Evolutionary conservation across 2,797 vertebrate genomes (phyloP).

Genomic region (Antrozous pallidus): DNA sequence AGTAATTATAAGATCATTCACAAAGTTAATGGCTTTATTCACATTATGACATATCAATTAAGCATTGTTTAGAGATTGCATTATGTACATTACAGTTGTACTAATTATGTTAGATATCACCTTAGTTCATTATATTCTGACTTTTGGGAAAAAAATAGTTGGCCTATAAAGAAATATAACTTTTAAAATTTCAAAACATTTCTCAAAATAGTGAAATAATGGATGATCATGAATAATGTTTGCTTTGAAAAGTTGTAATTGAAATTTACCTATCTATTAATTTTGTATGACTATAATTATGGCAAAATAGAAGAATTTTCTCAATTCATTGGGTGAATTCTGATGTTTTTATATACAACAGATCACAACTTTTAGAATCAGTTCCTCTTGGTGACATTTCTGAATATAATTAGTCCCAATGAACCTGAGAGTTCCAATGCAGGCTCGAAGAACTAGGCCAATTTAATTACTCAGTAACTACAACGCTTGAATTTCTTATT

Average conservation of each 20-base stretch:
- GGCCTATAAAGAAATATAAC: neutral
- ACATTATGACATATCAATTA: neutral
- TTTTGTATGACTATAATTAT: neutral
- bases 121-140: neutral
- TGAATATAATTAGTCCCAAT: slow-evolving; percentile 27
- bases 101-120: neutral
- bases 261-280: neutral
- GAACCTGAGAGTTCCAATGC: neutral
- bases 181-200: neutral
- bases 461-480: slow-evolving; percentile 22
- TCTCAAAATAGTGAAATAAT: slow-evolving; percentile 10
- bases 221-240: neutral
- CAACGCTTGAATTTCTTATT: neutral
- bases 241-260: neutral
- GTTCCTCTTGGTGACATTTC: neutral
- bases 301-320: neutral
- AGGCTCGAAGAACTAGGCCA: neutral
- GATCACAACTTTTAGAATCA: slow-evolving; percentile 12
- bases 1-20: neutral
- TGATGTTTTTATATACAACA: neutral
- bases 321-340: neutral
- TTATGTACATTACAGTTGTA: neutral
- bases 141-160: neutral
- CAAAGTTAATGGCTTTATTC: neutral
- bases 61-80: neutral